Evolutionary conservation across 2,888 invertebrate species (phyloP).

Genomic region (Xanthia togata): DNA sequence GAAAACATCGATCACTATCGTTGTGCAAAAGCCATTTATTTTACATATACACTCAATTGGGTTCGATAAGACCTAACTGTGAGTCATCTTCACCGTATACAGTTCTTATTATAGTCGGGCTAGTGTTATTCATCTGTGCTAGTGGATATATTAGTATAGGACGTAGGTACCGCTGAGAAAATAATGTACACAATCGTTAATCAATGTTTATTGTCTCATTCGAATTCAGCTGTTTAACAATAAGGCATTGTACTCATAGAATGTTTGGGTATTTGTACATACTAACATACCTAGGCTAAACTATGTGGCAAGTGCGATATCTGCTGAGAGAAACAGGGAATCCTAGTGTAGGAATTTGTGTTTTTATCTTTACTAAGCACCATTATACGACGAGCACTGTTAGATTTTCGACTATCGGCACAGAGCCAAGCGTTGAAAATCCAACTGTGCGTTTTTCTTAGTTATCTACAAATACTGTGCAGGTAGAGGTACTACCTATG

Average conservation of each 20-base stretch:
- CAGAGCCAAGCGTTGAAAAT: background rate
- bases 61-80: slow-evolving; percentile 20
- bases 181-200: slow-evolving; percentile 11
- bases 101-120: slow-evolving; percentile 8
- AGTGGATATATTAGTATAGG: background rate
- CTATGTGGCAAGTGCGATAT: background rate
- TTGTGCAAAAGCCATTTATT: no score
- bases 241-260: background rate
- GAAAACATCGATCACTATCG: no score
- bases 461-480: no score
- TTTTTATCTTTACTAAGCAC: background rate
- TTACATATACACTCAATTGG: no score
- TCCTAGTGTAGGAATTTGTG: no score
- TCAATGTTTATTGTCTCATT: slow-evolving; percentile 18
- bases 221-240: slow-evolving; percentile 19
- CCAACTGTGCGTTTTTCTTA: background rate
- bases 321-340: no score
- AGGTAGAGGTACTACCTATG: no score
- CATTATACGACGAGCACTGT: background rate
- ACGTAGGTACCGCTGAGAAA: background rate
- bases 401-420: background rate
- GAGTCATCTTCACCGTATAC: slow-evolving; percentile 24
- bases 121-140: background rate
- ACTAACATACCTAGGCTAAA: background rate
- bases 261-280: background rate